Evolutionary conservation across 1,140 invertebrate species (phyloP), one percentile per base, ranked within the genome.

Genomic region (Bombus ignitus): DNA sequence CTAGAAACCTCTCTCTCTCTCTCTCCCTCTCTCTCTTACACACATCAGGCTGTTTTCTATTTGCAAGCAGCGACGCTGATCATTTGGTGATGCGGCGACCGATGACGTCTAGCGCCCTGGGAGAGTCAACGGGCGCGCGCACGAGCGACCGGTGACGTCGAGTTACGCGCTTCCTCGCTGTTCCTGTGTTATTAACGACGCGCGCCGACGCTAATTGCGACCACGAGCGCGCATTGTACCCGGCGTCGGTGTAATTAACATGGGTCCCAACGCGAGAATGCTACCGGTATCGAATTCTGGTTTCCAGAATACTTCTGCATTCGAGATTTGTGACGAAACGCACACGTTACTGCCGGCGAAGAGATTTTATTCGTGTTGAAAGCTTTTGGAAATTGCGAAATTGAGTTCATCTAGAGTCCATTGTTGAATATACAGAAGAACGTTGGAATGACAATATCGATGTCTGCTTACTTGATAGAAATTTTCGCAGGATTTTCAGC

Each of bases 121-220:
- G 72, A 75, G 71, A 62, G 78, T 68, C 39, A 74, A 39, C 59
- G 37, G 70, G 77, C 81, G 59, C 81, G 59, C 79, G 68, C 39
- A 57, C 66, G 35, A 72, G 68, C 71, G 57, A 18, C 32, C 62
- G 79, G 22, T 81, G 76, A 80, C 83, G 72, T 80, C 68, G 68
- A n/a, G 37, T 72, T 62, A 73, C 76, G 35, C 83, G 28, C 32
- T 53, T 85, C 76, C 66, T 53, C 42, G 8, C 15, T 9, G 68
- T 37, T 44, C 28, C n/a, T 32, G 28, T 68, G 83, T 85, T 85
- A 80, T 85, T 85, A 85, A 85, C 76, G 53, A 62, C 83, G 68
- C 42, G 53, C n/a, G 42, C 32, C 53, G 39, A 25, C 53, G 77
- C 79, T 85, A 85, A 85, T 85, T 85, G 68, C 76, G 68, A 32